phyloP scores from a whole-genome alignment of 2,113 vertebrate genomes.

The Egretta garzetta region DNA sequence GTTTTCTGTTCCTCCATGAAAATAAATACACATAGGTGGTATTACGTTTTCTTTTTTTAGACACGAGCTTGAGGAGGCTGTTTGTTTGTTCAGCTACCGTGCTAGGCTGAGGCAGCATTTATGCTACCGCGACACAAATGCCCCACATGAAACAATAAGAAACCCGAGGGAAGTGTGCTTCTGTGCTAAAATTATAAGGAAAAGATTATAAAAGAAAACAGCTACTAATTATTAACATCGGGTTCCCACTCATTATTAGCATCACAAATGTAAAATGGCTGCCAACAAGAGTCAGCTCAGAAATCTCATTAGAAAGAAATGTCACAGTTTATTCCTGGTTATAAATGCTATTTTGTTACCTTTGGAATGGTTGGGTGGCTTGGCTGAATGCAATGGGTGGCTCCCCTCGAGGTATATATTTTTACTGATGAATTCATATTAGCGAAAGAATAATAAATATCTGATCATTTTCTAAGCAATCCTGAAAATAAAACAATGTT shows the following conservation, averaged over 20 bases:
- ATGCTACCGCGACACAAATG: not conserved
- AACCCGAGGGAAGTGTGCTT: not conserved
- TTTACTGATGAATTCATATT: not conserved
- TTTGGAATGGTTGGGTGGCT: not conserved
- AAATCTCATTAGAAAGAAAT: constrained; percentile 32
- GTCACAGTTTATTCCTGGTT: not conserved
- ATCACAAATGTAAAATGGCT: constrained; percentile 49
- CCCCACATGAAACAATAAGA: not conserved
- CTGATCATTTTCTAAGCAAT: constrained; percentile 17
- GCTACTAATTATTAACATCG: constrained; percentile 18
- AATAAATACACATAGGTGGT: not conserved
- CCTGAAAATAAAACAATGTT: constrained; percentile 37
- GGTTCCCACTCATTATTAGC: constrained; percentile 10
- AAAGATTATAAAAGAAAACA: not conserved
- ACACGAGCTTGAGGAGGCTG: rapidly evolving
- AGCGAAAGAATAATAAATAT: not conserved
- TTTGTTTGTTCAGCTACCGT: not conserved
- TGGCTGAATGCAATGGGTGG: not conserved
- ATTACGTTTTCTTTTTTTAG: not conserved
- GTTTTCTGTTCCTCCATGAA: not conserved
- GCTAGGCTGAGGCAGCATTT: not conserved
- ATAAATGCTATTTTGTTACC: not conserved
- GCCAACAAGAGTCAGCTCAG: not conserved
- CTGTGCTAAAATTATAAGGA: not conserved
- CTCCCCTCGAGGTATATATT: not conserved